Evolutionary conservation across 1,140 invertebrate genomes (phyloP).

Genomic region (Lepidotrigona ventralis): DNA sequence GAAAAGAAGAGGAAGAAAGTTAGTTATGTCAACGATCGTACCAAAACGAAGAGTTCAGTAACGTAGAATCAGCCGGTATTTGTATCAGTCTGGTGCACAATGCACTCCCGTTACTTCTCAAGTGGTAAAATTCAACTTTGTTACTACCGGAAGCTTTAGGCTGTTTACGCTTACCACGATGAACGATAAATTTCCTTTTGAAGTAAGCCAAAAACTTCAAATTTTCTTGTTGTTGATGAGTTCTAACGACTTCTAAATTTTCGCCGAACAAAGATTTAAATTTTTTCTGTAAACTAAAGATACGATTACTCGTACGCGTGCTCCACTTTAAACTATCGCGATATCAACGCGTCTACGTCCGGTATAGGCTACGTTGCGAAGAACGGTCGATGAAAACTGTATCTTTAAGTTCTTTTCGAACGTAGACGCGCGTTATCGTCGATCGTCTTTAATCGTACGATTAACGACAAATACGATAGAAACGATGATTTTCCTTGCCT

Average conservation of each 20-base stretch:
- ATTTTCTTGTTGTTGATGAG: slow-evolving; percentile 99
- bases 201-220: slow-evolving; percentile 99
- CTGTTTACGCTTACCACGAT: slow-evolving; percentile 91
- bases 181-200: slow-evolving; percentile 96
- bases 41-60: slow-evolving; percentile 93
- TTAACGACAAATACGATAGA: neutral
- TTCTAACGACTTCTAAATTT: slow-evolving; percentile 97
- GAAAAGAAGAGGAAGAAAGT: neutral
- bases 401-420: too few relatives aligned
- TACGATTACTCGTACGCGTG: neutral
- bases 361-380: too few relatives aligned
- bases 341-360: neutral
- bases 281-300: slow-evolving; percentile 93
- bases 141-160: slow-evolving; percentile 79
- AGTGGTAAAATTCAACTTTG: slow-evolving; percentile 95
- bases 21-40: slow-evolving; percentile 73
- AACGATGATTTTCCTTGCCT: neutral
- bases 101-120: slow-evolving; percentile 96
- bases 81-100: slow-evolving; percentile 97
- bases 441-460: neutral
- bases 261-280: slow-evolving; percentile 97
- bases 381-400: too few relatives aligned
- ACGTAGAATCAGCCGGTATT: slow-evolving; percentile 88
- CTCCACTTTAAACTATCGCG: neutral
- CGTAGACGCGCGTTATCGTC: too few relatives aligned